Percentiles rank a stretch among this genome's conserved stretches.
Evolutionary conservation across 2,888 invertebrate species (phyloP).

Genomic region (Trichacis sp.): DNA sequence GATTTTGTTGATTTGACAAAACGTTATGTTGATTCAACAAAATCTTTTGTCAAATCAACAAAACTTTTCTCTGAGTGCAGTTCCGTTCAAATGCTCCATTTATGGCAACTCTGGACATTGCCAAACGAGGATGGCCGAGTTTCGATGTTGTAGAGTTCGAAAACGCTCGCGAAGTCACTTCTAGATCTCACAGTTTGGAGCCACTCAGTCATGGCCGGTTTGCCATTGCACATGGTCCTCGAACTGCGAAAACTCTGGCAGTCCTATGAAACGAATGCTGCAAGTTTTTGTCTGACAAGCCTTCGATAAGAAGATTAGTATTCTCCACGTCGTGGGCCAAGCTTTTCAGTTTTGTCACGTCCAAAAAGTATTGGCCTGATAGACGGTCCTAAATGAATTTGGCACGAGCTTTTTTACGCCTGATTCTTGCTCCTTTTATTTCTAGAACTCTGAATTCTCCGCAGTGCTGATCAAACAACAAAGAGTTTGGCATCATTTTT

Average conservation of each 20-base stretch:
- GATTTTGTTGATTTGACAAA: too few relatives aligned
- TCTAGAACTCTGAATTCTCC: not conserved
- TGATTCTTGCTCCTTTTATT: not conserved
- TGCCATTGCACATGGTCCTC: too few relatives aligned
- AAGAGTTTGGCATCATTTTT: too few relatives aligned
- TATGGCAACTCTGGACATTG: slow-evolving; percentile 66
- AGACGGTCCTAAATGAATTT: not conserved
- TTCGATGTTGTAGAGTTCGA: slow-evolving; percentile 79
- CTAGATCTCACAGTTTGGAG: slow-evolving; percentile 82
- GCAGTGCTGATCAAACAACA: too few relatives aligned
- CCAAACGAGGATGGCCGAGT: slow-evolving; percentile 77
- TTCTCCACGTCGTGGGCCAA: not conserved
- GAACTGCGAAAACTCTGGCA: too few relatives aligned
- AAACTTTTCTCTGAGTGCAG: too few relatives aligned
- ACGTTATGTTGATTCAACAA: too few relatives aligned
- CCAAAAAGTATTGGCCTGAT: not conserved
- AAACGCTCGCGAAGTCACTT: slow-evolving; percentile 83
- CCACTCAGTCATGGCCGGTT: slow-evolving; percentile 71
- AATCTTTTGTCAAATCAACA: too few relatives aligned
- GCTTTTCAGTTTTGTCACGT: not conserved
- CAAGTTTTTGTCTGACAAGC: too few relatives aligned
- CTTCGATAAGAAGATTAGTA: not conserved
- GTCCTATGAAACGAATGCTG: too few relatives aligned
- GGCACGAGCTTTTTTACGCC: too few relatives aligned
- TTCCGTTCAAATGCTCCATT: too few relatives aligned